Conservation (phyloP, 2,888 invertebrate genomes). For the Incurvaria masculella region DNA sequence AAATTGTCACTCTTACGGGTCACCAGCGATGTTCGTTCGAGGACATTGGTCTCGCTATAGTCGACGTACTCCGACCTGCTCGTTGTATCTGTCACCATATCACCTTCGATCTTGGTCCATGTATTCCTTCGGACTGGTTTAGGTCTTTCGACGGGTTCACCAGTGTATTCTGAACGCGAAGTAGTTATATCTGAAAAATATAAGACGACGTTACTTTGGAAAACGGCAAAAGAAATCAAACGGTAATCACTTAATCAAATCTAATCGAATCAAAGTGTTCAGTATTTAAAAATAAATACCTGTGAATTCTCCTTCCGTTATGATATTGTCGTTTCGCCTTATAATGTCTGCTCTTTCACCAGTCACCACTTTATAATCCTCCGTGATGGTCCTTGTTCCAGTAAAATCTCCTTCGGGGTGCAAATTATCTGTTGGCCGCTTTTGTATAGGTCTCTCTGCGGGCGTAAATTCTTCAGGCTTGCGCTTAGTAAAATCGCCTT, state of each 20-base stretch:
- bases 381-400: constrained; percentile 45
- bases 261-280: constrained; percentile 53
- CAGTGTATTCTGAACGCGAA: constrained; percentile 64
- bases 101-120: constrained; percentile 75
- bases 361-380: constrained; percentile 58
- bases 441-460: constrained; percentile 38
- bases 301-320: constrained; percentile 62
- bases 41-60: constrained; percentile 44
- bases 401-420: constrained; percentile 58
- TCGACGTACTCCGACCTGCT: constrained; percentile 64
- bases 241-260: background rate
- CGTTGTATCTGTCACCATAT: constrained; percentile 68
- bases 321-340: constrained; percentile 63
- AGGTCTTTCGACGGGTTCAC: constrained; percentile 62
- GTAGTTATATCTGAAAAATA: constrained; percentile 64
- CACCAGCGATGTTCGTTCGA: constrained; percentile 58
- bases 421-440: constrained; percentile 38
- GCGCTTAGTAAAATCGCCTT: constrained; percentile 49
- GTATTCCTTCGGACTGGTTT: constrained; percentile 69
- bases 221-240: background rate
- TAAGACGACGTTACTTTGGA: constrained; percentile 7
- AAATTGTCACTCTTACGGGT: constrained; percentile 63
- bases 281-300: constrained; percentile 37
- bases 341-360: constrained; percentile 65
- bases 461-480: constrained; percentile 32